phyloP scores from a whole-genome alignment of 2,888 invertebrate genomes.

The Tyria jacobaeae region DNA sequence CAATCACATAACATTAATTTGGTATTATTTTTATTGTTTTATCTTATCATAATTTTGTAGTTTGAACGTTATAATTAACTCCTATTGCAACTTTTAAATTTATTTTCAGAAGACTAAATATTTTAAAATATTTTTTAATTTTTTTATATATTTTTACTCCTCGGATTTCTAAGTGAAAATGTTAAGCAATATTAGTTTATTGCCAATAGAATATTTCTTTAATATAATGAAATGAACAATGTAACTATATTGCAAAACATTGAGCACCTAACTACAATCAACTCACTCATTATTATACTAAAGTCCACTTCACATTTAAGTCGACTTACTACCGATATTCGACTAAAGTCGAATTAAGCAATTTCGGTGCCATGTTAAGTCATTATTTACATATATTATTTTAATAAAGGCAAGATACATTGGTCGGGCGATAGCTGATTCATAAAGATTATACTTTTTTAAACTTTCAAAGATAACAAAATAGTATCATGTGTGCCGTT shows the following conservation, averaged over 20 bases:
- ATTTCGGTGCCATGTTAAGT: slow-evolving; percentile 10
- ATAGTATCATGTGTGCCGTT: too few species aligned
- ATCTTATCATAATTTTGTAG: neutral
- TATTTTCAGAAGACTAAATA: neutral
- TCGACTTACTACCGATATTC: slow-evolving; percentile 8
- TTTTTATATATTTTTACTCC: neutral
- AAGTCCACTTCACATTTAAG: slow-evolving; percentile 10
- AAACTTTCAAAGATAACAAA: neutral
- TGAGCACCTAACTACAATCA: slow-evolving; percentile 40
- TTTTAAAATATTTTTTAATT: neutral
- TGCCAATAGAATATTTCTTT: slow-evolving; percentile 3
- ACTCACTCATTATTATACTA: slow-evolving; percentile 29
- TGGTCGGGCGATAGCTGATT: slow-evolving; percentile 79
- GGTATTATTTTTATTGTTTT: slow-evolving; percentile 19
- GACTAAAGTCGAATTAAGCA: slow-evolving; percentile 16
- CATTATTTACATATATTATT: slow-evolving; percentile 46
- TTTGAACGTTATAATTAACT: slow-evolving; percentile 15
- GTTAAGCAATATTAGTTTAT: neutral
- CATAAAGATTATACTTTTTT: slow-evolving; percentile 6
- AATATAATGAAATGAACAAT: neutral
- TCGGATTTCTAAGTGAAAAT: neutral
- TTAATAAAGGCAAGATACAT: slow-evolving; percentile 74
- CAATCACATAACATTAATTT: slow-evolving; percentile 51
- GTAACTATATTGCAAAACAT: slow-evolving; percentile 10
- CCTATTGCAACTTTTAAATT: slow-evolving; percentile 5